phyloP scores from a whole-genome alignment of 1,140 invertebrate genomes.

The Caligus rogercresseyi region DNA sequence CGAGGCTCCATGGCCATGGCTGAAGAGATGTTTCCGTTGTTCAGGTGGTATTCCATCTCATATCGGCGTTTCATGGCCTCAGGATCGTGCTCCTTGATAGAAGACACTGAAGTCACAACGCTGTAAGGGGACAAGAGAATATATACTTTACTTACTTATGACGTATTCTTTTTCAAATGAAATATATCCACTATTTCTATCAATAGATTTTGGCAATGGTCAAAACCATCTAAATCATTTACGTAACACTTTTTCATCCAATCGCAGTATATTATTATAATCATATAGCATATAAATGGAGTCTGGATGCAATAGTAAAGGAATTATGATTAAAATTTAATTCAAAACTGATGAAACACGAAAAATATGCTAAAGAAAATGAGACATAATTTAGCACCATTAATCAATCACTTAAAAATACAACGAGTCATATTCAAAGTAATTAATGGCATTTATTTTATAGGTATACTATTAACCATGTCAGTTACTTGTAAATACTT shows the following conservation, averaged over 20 bases:
- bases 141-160: too few species aligned
- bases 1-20: neutral
- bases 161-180: neutral
- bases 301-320: neutral
- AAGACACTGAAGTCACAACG: conserved; percentile 3
- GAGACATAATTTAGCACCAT: too few species aligned
- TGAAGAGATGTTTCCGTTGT: neutral
- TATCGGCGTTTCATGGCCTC: conserved; percentile 5
- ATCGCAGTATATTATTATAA: neutral
- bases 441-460: too few species aligned
- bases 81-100: conserved; percentile 8
- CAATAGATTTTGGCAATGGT: neutral
- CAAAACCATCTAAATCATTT: neutral
- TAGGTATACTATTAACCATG: too few species aligned
- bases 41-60: neutral
- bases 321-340: too few species aligned
- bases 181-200: neutral
- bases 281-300: neutral
- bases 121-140: neutral
- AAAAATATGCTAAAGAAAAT: too few species aligned
- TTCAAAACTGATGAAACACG: too few species aligned
- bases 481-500: too few species aligned
- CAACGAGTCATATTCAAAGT: too few species aligned
- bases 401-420: too few species aligned
- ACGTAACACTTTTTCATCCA: neutral